Conservation (phyloP, 2,797 vertebrate species). For the Adrianichthys oophorus region DNA sequence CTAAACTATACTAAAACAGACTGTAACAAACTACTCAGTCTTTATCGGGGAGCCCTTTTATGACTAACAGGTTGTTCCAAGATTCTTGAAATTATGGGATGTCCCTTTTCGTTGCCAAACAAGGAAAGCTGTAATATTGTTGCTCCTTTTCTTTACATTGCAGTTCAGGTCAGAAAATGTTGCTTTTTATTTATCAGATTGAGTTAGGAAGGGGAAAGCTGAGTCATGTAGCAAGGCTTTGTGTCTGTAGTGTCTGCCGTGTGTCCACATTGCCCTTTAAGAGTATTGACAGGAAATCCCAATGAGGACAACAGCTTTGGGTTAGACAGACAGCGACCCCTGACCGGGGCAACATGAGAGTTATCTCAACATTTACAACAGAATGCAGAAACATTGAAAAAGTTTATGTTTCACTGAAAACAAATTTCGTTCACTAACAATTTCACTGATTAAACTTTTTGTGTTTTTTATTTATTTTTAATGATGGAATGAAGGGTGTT, state of each 20-base stretch:
- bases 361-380: conserved; percentile 21
- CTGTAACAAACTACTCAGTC: too few relatives aligned
- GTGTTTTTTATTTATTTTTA: conserved; percentile 28
- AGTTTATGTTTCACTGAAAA: conserved; percentile 6
- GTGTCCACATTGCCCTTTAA: conserved; percentile 63
- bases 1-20: too few relatives aligned
- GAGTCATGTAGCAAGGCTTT: conserved; percentile 44
- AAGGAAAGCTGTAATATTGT: too few relatives aligned
- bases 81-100: too few relatives aligned
- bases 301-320: conserved; percentile 44
- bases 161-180: background rate
- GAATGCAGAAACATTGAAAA: conserved; percentile 2
- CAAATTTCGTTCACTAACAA: conserved; percentile 22
- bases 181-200: background rate
- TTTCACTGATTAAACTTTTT: conserved; percentile 35
- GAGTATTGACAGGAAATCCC: conserved; percentile 58
- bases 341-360: conserved; percentile 22
- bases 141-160: too few relatives aligned
- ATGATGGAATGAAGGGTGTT: conserved; percentile 21
- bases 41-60: too few relatives aligned
- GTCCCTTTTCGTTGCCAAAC: too few relatives aligned
- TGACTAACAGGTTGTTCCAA: too few relatives aligned
- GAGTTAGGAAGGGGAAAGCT: background rate
- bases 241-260: conserved; percentile 58
- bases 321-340: conserved; percentile 35